A percentile compares a stretch with the other conserved stretches of the same genome.
These are phyloP conservation scores for Acanthaster planci DNA, from an alignment of 35 echinoderm and acorn worm genomes.

Conservation along the genomic window DNA sequence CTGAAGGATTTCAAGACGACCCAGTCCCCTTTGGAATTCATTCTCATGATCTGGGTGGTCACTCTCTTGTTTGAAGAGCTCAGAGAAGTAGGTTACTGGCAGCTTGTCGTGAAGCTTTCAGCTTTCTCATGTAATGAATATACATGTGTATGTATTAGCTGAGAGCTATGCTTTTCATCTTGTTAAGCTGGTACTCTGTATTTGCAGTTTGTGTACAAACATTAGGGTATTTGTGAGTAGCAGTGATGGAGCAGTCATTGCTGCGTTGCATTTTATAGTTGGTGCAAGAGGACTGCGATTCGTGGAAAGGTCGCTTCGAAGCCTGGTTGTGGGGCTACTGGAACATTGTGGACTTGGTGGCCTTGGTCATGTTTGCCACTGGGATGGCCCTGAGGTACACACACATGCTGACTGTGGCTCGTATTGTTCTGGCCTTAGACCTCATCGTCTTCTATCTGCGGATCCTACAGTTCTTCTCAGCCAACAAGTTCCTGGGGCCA, in stretches of 20 bases:
- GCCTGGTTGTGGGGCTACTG: no score
- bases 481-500: constrained; percentile 76
- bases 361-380: constrained; percentile 44
- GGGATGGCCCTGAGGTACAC: constrained; percentile 44
- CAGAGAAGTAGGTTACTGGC: constrained; percentile 73
- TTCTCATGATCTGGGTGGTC: constrained; percentile 63
- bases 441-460: constrained; percentile 72
- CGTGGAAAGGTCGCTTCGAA: no score
- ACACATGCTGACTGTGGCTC: constrained; percentile 20
- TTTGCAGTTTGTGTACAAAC: no score
- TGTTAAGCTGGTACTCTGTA: no score
- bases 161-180: no score
- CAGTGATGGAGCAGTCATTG: no score
- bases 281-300: no score
- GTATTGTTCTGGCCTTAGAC: constrained; percentile 58
- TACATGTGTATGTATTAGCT: no score
- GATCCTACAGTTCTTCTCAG: constrained; percentile 81
- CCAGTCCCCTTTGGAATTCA: constrained; percentile 30
- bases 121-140: no score
- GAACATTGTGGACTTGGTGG: background rate
- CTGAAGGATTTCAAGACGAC: constrained; percentile 28
- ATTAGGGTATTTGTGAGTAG: no score
- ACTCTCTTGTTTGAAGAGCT: constrained; percentile 63
- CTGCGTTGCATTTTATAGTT: no score
- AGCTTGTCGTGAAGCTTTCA: no score